Conservation (phyloP, 2,113 vertebrate genomes). For the Lepidothrix coronata region DNA sequence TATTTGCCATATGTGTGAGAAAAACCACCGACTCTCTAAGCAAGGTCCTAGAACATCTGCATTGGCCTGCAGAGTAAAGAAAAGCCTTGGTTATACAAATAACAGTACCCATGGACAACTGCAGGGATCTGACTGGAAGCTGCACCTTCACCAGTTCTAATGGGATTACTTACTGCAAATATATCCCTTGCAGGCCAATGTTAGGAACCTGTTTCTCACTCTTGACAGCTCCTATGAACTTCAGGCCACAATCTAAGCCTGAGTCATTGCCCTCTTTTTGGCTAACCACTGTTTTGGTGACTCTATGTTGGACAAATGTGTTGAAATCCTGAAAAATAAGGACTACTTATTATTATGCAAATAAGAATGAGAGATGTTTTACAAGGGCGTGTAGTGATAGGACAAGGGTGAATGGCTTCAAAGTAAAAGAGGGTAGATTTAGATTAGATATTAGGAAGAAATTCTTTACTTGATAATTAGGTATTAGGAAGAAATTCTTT, state of each 20-base stretch:
- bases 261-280: not conserved
- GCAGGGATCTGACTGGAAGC: not conserved
- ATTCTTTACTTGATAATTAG: not conserved
- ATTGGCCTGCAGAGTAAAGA: not conserved
- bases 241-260: not conserved
- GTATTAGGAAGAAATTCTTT: not conserved
- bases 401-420: not conserved
- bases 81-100: fast-evolving
- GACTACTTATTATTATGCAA: not conserved
- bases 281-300: too few species aligned
- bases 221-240: not conserved
- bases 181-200: fast-evolving
- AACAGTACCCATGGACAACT: not conserved
- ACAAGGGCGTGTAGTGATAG: not conserved
- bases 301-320: fast-evolving
- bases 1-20: not conserved
- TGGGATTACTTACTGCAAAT: fast-evolving
- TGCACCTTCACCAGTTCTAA: not conserved
- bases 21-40: not conserved
- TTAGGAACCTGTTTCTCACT: not conserved
- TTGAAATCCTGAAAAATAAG: not conserved
- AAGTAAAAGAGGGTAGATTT: not conserved
- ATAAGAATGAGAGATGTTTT: fast-evolving
- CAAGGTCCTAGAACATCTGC: fast-evolving
- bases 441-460: not conserved